Evolutionary conservation across 30 jellyfish, hydroid and myxozoan genomes (phyloP), one percentile per base, ranked within the genome.

Genomic region (Turritopsis rubra): DNA sequence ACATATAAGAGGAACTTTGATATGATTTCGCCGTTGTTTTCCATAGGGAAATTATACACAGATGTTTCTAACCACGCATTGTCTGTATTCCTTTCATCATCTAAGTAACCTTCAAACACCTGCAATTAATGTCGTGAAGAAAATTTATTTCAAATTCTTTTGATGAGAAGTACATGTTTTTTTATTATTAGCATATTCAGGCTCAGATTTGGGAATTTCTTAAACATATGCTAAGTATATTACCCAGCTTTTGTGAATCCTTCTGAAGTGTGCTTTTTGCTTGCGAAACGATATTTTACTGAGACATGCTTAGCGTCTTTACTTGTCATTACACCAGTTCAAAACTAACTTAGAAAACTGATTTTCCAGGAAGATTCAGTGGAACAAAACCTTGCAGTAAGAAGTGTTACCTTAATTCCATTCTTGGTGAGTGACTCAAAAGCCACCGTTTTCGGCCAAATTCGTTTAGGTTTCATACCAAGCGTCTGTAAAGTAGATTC

Each of bases 21-120:
- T 0, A 68, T 7, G 1, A 27, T n/a, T n/a, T 68, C 30, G 21
- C 77, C 77, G 17, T 27, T 68, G 30, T 77, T 78, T 18, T 88
- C 96, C 52, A 65, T 86, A 53, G 80, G 91, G 72, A 28, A 88
- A 29, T 88, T 88, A 8, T 81, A 66, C 13, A 88, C 85, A 22
- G 27, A 75, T 53, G 90, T 83, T 72, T 88, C 96, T 28, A 88
- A 72, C 96, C 96, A 88, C 1, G 96, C 81, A 72, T 88, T 88
- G n/a, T 88, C 96, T 0, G 96, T 83, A 52, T 88, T 88, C 24
- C 96, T 83, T 29, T 85, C 16, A 75, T 88, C 96, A 65, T 83
- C 92, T 60, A 83, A 71, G 26, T 73, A 68, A 68, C 77, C 83
- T 29, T 19, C 29, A 22, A 83, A 75, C 8, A 88, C 77, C 77